Conservation (phyloP, 2,113 vertebrate species). For the Myiagra hebetior region DNA sequence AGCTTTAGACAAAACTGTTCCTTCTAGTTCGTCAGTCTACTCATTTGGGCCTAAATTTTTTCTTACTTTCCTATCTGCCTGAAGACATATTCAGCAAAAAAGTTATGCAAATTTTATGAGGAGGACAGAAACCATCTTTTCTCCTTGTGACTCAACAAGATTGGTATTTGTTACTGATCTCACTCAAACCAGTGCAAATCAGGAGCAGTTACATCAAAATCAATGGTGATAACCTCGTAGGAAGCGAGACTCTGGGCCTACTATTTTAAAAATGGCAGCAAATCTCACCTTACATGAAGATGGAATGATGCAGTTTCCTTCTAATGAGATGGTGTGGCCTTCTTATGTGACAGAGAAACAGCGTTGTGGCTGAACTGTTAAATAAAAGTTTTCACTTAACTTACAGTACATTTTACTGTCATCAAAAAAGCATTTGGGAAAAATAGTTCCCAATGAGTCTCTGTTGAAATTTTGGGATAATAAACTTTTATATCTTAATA, state of each 20-base stretch:
- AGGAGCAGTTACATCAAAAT: not conserved
- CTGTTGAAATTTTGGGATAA: slow-evolving; percentile 55
- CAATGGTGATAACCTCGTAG: not conserved
- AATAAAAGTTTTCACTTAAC: slow-evolving; percentile 50
- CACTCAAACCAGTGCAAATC: not conserved
- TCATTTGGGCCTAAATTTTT: not conserved
- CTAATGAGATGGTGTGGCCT: not conserved
- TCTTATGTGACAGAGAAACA: not conserved
- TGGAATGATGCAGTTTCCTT: not conserved
- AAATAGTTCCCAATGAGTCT: slow-evolving; percentile 38
- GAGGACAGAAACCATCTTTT: not conserved
- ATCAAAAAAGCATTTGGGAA: slow-evolving; percentile 51
- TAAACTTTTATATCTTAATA: slow-evolving; percentile 66
- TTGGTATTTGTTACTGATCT: not conserved
- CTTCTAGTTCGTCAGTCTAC: not conserved
- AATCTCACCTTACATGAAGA: not conserved
- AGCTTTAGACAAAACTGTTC: not conserved
- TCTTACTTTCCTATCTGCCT: not conserved
- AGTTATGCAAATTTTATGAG: not conserved
- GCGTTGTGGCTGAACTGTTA: not conserved
- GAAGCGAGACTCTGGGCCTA: not conserved
- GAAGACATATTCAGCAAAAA: not conserved
- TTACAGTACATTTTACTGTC: slow-evolving; percentile 61
- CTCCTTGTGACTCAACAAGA: not conserved
- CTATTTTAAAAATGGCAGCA: not conserved